Evolutionary conservation across 2,888 invertebrate species (phyloP).

Genomic region (Acanthosoma haemorrhoidale): DNA sequence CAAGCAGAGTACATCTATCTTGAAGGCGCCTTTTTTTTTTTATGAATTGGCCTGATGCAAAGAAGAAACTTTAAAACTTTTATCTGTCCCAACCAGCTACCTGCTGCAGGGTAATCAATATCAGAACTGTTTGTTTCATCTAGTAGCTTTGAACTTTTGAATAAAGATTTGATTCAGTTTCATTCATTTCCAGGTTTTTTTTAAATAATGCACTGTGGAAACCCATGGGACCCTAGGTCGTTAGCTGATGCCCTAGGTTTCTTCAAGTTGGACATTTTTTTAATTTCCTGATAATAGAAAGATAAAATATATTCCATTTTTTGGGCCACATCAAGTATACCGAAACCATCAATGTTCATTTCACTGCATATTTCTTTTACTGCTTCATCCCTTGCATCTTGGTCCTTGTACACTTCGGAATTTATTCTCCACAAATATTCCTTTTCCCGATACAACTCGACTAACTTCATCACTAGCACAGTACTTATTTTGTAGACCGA

Average conservation of each 20-base stretch:
- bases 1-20: not conserved
- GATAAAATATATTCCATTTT: constrained; percentile 51
- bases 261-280: constrained; percentile 45
- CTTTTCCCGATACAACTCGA: constrained; percentile 50
- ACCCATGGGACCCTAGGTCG: not conserved
- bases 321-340: constrained; percentile 47
- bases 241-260: not conserved
- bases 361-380: constrained; percentile 41
- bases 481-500: constrained; percentile 23
- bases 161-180: not conserved
- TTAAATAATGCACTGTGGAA: not conserved
- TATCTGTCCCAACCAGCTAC: not conserved
- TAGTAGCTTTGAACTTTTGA: not conserved
- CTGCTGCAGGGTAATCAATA: not conserved
- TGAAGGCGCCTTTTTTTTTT: not conserved
- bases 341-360: constrained; percentile 45
- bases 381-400: constrained; percentile 45
- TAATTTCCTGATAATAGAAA: constrained; percentile 51
- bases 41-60: too few relatives aligned
- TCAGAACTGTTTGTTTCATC: too few relatives aligned
- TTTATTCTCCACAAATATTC: too few relatives aligned
- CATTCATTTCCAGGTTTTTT: not conserved
- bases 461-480: constrained; percentile 46
- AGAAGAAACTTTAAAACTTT: not conserved
- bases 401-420: too few relatives aligned